These are phyloP conservation scores for Manacus vitellinus DNA, from an alignment of 2,113 vertebrate genomes.

Conservation along the genomic window DNA sequence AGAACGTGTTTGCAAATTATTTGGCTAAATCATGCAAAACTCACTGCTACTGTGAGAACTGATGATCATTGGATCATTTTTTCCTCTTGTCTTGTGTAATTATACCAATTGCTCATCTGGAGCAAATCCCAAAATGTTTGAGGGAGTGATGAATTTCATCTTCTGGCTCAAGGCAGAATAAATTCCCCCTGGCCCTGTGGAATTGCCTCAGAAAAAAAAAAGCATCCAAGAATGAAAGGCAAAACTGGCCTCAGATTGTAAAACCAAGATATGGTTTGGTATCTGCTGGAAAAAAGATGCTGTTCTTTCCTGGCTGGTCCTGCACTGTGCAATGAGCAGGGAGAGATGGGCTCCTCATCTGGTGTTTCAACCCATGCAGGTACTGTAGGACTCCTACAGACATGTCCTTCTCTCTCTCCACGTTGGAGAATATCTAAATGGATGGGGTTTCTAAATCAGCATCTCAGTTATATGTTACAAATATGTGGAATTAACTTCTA, in stretches of 20 bases:
- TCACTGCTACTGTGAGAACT: not conserved
- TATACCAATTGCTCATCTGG: not conserved
- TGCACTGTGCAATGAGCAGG: not conserved
- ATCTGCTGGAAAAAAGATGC: not conserved
- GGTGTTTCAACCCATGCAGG: not conserved
- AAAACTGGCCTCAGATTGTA: not conserved
- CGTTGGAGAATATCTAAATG: not conserved
- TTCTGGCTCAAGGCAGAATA: not conserved
- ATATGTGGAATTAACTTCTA: not conserved
- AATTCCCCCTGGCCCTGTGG: not conserved
- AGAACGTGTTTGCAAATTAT: not conserved
- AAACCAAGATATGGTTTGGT: not conserved
- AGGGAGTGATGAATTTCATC: not conserved
- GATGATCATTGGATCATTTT: not conserved
- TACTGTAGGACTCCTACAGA: not conserved
- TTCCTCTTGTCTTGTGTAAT: not conserved
- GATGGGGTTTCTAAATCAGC: not conserved
- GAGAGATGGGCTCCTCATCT: not conserved
- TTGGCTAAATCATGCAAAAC: not conserved
- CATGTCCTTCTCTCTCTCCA: fast-evolving
- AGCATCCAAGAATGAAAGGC: not conserved
- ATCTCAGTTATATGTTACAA: not conserved
- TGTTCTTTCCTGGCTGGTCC: not conserved
- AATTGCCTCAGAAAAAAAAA: not conserved
- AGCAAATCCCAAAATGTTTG: not conserved